Evolutionary conservation across 2,888 invertebrate genomes (phyloP).

Genomic region (Drosophila fulvimacula): DNA sequence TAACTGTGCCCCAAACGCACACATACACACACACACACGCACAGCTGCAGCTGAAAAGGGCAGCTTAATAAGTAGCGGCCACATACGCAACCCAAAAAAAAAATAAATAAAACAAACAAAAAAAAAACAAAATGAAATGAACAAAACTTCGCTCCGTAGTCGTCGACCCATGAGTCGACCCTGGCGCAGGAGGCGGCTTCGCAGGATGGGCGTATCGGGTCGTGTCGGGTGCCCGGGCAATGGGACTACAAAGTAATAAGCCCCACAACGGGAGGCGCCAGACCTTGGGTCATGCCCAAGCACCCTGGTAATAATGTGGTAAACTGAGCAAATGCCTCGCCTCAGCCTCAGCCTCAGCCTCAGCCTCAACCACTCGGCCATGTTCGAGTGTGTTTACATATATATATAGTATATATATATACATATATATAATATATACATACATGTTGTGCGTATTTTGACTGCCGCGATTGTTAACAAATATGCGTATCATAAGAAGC

Average conservation of each 20-base stretch:
- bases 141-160: slow-evolving; percentile 55
- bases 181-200: slow-evolving; percentile 1
- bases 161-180: slow-evolving; percentile 27
- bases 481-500: slow-evolving; percentile 53
- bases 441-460: slow-evolving; percentile 13
- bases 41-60: slow-evolving; percentile 45
- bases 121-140: slow-evolving; percentile 64
- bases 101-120: slow-evolving; percentile 63
- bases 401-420: too few species aligned
- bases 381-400: slow-evolving; percentile 6
- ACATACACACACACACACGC: slow-evolving; percentile 19
- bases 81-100: slow-evolving; percentile 55
- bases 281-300: slow-evolving; percentile 78
- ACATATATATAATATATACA: too few species aligned
- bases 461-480: slow-evolving; percentile 55
- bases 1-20: slow-evolving; percentile 45
- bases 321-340: slow-evolving; percentile 57
- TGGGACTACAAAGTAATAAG: slow-evolving; percentile 64
- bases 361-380: background rate
- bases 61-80: slow-evolving; percentile 67
- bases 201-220: background rate
- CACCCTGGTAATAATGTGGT: slow-evolving; percentile 75
- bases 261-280: slow-evolving; percentile 70
- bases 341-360: slow-evolving; percentile 29
- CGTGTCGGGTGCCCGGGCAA: background rate